Conservation (phyloP, 2,888 invertebrate species). For the Lasioglossum morio region DNA sequence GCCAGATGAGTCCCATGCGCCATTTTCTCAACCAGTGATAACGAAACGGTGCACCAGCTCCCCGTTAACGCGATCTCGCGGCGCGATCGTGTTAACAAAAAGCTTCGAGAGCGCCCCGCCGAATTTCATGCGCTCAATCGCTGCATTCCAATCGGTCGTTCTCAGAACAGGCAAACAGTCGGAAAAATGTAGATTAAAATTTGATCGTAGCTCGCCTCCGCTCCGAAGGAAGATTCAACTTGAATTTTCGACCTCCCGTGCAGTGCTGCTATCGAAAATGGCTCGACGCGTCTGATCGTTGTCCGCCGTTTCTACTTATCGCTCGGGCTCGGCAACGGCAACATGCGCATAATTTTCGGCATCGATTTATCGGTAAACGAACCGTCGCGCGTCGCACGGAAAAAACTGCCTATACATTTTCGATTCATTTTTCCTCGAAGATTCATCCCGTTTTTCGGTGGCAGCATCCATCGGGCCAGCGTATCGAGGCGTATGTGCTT, state of each 20-base stretch:
- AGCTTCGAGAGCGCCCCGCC: neutral
- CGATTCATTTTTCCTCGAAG: neutral
- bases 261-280: neutral
- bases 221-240: neutral
- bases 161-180: neutral
- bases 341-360: neutral
- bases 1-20: neutral
- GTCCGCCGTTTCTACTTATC: neutral
- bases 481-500: neutral
- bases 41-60: neutral
- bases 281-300: neutral
- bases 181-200: neutral
- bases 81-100: neutral
- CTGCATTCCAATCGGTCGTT: neutral
- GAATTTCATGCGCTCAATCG: neutral
- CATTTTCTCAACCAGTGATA: neutral
- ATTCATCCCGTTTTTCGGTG: neutral
- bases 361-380: slow-evolving; percentile 3
- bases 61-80: neutral
- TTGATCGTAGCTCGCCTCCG: neutral
- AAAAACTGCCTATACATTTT: neutral
- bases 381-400: neutral
- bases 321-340: neutral
- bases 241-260: neutral
- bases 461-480: neutral